Base-by-base conservation (phyloP, 2,888 invertebrate species). In the Morinoia aosen region DNA sequence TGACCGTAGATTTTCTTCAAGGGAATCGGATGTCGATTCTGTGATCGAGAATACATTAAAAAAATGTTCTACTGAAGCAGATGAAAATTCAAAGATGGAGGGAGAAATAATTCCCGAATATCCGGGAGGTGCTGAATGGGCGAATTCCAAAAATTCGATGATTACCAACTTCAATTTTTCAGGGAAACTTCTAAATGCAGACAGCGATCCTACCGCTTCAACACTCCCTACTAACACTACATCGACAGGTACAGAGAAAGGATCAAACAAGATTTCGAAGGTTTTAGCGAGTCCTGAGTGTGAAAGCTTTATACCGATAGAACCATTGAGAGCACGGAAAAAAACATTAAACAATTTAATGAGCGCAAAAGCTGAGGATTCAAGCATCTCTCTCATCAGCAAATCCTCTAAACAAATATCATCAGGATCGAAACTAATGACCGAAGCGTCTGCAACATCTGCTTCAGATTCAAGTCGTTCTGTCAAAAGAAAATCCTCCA, bases 391-490 rank as follows among this genome's bases (percentile, higher is more conserved):
- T 40, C 90, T 16, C 39, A 39, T 2, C 16, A 8, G 33, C 1
- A 76, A 12, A 76, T 76, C 19, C 39, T n/a, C 48, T 90, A 48
- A 48, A 12, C 14, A 91, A 99, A 98, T 10, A 98, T 98, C 94
- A 97, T 97, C 96, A 97, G 97, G 97, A 97, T 97, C 61, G 97
- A 97, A 88, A 97, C 97, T 90, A 99, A 98, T 97, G 98, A 98
- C 25, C 98, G 98, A 97, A 98, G 98, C 98, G 99, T 99, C 5
- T 98, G 97, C 97, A 98, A 98, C 97, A 98, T 97, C 97, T 98
- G 97, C n/a, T 96, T 97, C n/a, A 57, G 61, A 33, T 91, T 95
- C 48, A 48, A 48, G 48, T 48, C 48, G 48, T 48, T 48, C 48
- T 4, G 48, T 48, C 48, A 48, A 48, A 48, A 48, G 48, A 48